A percentile compares a stretch with the other conserved stretches of the same genome.
These are phyloP conservation scores for Dichetophora obliterata DNA, from an alignment of 2,888 invertebrate genomes.

Conservation along the genomic window DNA sequence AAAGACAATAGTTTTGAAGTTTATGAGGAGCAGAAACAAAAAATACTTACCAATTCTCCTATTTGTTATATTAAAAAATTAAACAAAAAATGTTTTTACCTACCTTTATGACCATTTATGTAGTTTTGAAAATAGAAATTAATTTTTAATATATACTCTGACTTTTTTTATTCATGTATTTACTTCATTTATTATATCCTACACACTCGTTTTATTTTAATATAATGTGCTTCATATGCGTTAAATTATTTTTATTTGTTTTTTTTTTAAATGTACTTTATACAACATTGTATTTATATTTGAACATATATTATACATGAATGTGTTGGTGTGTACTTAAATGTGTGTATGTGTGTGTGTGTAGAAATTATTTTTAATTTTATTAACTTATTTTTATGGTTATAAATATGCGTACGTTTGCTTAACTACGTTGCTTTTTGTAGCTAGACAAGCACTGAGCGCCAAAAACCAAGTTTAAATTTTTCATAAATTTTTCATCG, in stretches of 20 bases:
- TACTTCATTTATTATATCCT: neutral
- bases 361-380: neutral
- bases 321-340: conserved; percentile 6
- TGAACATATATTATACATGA: conserved; percentile 7
- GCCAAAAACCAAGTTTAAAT: neutral
- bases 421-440: neutral
- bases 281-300: neutral
- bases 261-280: conserved; percentile 15
- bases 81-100: too few relatives aligned
- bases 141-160: too few relatives aligned
- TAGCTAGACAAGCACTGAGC: neutral
- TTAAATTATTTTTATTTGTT: conserved; percentile 20
- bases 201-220: neutral
- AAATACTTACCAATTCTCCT: too few relatives aligned
- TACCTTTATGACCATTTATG: too few relatives aligned
- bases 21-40: too few relatives aligned
- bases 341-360: conserved; percentile 13
- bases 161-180: neutral
- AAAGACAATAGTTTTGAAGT: too few relatives aligned
- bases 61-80: too few relatives aligned
- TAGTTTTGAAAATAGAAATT: too few relatives aligned
- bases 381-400: too few relatives aligned
- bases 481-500: too few relatives aligned
- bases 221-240: conserved; percentile 18
- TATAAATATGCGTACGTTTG: neutral